A percentile compares a stretch with the other conserved stretches of the same genome.
These are phyloP conservation scores for Steatornis caripensis DNA, from an alignment of 2,113 vertebrate genomes.

Conservation along the genomic window DNA sequence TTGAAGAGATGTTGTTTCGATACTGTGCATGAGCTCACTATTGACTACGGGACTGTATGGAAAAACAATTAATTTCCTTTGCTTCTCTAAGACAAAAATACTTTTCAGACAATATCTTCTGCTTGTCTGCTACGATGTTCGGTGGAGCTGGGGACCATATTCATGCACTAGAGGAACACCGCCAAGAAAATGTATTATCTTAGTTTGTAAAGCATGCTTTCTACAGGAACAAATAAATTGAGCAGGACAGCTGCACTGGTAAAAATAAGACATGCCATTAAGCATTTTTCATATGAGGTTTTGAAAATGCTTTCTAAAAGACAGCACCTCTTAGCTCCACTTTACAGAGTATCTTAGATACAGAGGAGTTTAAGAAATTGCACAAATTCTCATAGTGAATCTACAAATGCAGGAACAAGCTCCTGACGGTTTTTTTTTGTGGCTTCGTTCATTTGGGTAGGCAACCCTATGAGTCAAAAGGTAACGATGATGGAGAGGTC, in stretches of 20 bases:
- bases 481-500: neutral
- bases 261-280: neutral
- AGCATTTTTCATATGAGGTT: neutral
- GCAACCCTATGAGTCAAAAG: neutral
- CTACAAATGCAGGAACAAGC: neutral
- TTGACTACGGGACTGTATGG: neutral
- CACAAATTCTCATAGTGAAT: neutral
- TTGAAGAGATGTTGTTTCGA: neutral
- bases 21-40: neutral
- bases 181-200: constrained; percentile 43
- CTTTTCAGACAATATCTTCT: neutral
- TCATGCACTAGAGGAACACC: neutral
- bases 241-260: constrained; percentile 1
- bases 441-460: neutral
- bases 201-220: constrained; percentile 29
- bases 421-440: neutral
- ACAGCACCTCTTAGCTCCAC: neutral
- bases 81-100: neutral
- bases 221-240: constrained; percentile 50
- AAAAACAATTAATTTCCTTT: constrained; percentile 3
- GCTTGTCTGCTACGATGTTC: neutral
- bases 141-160: neutral
- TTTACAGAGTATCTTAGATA: neutral
- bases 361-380: neutral
- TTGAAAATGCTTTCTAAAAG: neutral